A percentile compares a stretch with the other conserved stretches of the same genome.
phyloP scores from a whole-genome alignment of 37 sponge, comb jelly and placozoan genomes.

The Chondrilla cf. caribensis region DNA sequence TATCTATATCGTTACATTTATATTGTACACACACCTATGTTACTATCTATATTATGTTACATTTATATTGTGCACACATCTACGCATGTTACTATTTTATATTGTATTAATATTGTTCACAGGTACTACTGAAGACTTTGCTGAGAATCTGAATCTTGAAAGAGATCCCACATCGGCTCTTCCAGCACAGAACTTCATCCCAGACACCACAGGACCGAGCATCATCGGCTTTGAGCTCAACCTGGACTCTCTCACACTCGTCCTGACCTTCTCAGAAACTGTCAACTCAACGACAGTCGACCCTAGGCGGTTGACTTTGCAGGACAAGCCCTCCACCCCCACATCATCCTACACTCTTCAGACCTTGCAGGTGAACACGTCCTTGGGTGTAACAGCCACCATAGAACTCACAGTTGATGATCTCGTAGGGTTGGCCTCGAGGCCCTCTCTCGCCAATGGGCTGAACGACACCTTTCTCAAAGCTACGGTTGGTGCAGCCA shows the following conservation, averaged over 20 bases:
- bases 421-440: neutral
- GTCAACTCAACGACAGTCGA: slow-evolving; percentile 51
- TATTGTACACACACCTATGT: too few relatives aligned
- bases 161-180: slow-evolving; percentile 29
- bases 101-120: too few relatives aligned
- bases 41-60: too few relatives aligned
- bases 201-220: slow-evolving; percentile 64
- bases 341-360: slow-evolving; percentile 49
- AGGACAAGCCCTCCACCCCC: slow-evolving; percentile 44
- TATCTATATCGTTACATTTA: too few relatives aligned
- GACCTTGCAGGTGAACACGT: slow-evolving; percentile 36
- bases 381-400: slow-evolving; percentile 42
- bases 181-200: slow-evolving; percentile 31
- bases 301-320: slow-evolving; percentile 51
- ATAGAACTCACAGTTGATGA: slow-evolving; percentile 2
- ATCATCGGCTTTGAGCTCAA: slow-evolving; percentile 58
- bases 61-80: too few relatives aligned
- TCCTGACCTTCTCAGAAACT: slow-evolving; percentile 82
- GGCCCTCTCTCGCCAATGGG: slow-evolving; percentile 37
- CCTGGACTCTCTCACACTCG: slow-evolving; percentile 47
- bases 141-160: slow-evolving; percentile 52
- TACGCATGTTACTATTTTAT: too few relatives aligned
- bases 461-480: slow-evolving; percentile 52
- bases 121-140: slow-evolving; percentile 54
- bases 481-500: slow-evolving; percentile 29